Evolutionary conservation across 2,888 invertebrate species (phyloP), one percentile per base, ranked within the genome.

Genomic region (Pristionchus maxplancki): DNA sequence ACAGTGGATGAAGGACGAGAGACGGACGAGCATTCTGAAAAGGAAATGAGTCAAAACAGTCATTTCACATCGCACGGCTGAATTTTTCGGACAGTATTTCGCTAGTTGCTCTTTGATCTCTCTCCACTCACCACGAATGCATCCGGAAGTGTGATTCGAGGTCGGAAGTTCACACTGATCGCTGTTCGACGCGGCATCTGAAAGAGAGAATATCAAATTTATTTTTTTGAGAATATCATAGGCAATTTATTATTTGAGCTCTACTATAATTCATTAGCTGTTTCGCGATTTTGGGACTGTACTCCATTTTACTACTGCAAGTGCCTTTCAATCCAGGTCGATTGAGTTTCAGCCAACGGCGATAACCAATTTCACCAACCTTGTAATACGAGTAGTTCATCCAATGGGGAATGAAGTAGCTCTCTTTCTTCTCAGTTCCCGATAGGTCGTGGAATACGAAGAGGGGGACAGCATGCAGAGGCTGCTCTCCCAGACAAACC

Each of bases 401-500:
- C 94, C 94, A 94, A 83, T 94, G 94, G n/a, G 95, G 95, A 84
- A 95, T 95, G 89, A 94, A 94, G 89, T 94, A 94, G 81, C 93
- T 91, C 67, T 92, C 92, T 34, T 17, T 90, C 85, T 40, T 34
- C 83, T 48, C 74, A 15, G 20, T 34, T 40, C 74, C 74, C 85
- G 48, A 28, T 74, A 40, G 24, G 3, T 90, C 90, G 89, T 93
- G 93, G 90, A 94, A 94, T 5, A 95, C 98, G 48, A 99, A 96
- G 89, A 99, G 95, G 0, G 99, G 99, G 0, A 99, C 99, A 6
- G 98, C 99, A 95, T 99, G 99, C 86, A 99, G 95, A 0, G 99
- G 99, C 95, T 99, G 99, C 95, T 99, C 99, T 5, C 99, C 99
- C 13, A 94, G 90, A 50, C 94, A 94, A 24, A 93, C 90, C 90